Evolutionary conservation across 2,113 vertebrate species (phyloP), one percentile per base, ranked within the genome.

Genomic region (Toxotes jaculatrix): DNA sequence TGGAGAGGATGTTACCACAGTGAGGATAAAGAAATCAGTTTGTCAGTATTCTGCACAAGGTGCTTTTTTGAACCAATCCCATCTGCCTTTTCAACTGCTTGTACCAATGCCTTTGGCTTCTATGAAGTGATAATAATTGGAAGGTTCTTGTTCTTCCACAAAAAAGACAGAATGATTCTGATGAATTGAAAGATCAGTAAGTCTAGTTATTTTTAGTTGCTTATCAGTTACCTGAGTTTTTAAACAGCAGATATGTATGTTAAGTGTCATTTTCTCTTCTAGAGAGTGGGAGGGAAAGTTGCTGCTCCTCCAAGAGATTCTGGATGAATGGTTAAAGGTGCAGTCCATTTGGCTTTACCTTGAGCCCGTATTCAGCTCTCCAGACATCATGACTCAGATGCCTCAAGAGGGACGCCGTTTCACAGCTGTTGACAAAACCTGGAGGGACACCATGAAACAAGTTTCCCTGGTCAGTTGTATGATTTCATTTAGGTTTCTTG

Each of bases 281-380:
- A 94, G 97, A 42, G 95, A 96, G 4, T 98, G 97, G 97, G 96
- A 96, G 81, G 84, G 80, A 60, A 98, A 96, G 63, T 90, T 98
- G 47, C 70, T 98, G 71, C 92, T 98, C 77, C 92, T 96, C 1
- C 96, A 97, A 87, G 96, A 98, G 61, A 95, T 97, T 60, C 91
- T 98, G 89, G 96, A 97, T 65, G 96, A 96, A 64, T 97, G 97
- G 96, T 93, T 97, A 56, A 98, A 97, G 86, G 95, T 96, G 74
- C 97, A 97, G 89, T 94, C 94, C 82, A 96, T 96, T 0, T 97
- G 97, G 95, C 94, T 97, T 4, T 97, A 97, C 82, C 93, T 98
- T 85, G 96, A 98, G 78, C 96, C 97, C 60, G 93, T 98, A 88
- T 98, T 97, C 89, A 96, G 95, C 88, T 98, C 97, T 63, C 96